Conservation (phyloP, 37 sponge, comb jelly and placozoan genomes). For the Ephydatia muelleri region DNA sequence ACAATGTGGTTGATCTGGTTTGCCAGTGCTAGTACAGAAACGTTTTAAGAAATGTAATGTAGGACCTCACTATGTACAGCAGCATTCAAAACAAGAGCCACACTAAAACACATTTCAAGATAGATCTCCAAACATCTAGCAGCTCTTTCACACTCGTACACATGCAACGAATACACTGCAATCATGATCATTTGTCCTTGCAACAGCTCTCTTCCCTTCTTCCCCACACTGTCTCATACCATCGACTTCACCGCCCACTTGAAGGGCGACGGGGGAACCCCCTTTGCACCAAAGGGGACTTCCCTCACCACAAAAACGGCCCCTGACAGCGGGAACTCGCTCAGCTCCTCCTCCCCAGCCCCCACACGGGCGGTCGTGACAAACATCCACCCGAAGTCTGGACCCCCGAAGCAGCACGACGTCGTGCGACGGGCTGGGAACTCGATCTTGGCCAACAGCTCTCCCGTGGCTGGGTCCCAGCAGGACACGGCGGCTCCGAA, state of each 20-base stretch:
- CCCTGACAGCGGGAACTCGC: slow-evolving; percentile 35
- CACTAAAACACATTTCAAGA: no score
- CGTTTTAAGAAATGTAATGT: no score
- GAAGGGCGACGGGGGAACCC: slow-evolving; percentile 40
- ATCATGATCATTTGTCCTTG: no score
- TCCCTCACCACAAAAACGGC: slow-evolving; percentile 50
- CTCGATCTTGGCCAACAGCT: slow-evolving; percentile 9
- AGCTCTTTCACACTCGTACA: no score
- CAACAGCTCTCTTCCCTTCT: no score
- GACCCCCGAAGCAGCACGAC: slow-evolving; percentile 76
- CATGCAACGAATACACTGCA: no score
- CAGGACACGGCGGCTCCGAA: slow-evolving; percentile 30
- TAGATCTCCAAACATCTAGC: no score
- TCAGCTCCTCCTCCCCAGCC: slow-evolving; percentile 2
- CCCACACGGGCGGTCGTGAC: slow-evolving; percentile 41
- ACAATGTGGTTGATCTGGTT: no score
- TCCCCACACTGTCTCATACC: no score
- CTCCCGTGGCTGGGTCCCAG: slow-evolving; percentile 46
- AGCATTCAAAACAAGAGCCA: no score
- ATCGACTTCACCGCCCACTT: background rate
- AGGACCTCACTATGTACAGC: no score
- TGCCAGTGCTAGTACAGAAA: no score
- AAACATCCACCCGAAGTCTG: slow-evolving; percentile 40
- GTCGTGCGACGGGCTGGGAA: slow-evolving; percentile 43
- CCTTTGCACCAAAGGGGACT: slow-evolving; percentile 10